Conservation (phyloP, 2,797 vertebrate genomes). For the Mormyrops attenuatus region DNA sequence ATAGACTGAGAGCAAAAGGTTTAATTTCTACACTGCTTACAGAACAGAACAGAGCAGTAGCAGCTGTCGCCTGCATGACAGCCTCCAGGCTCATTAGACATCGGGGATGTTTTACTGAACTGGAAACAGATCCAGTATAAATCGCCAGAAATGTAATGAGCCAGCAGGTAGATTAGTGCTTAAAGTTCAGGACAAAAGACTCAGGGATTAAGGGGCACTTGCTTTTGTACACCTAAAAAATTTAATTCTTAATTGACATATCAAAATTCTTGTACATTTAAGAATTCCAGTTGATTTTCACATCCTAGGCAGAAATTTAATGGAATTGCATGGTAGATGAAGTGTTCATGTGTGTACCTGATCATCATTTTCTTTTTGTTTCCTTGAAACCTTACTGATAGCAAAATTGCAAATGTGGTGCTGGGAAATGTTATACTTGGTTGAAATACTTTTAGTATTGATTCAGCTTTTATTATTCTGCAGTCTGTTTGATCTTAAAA, state of each 20-base stretch:
- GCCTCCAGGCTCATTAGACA: background rate
- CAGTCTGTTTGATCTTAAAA: conserved; percentile 55
- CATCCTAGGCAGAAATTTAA: background rate
- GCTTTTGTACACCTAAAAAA: background rate
- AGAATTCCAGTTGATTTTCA: background rate
- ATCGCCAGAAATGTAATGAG: background rate
- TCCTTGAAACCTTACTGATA: conserved; percentile 35
- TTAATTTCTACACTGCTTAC: background rate
- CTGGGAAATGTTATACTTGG: conserved; percentile 40
- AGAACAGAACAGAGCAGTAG: background rate
- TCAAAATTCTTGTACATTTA: background rate
- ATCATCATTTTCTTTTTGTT: conserved; percentile 12
- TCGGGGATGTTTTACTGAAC: background rate
- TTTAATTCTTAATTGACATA: background rate
- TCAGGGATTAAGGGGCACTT: background rate
- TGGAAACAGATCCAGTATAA: background rate
- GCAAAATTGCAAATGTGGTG: conserved; percentile 35
- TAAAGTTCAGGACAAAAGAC: background rate
- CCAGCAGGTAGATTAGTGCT: background rate
- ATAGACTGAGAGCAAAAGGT: background rate
- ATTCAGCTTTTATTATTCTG: conserved; percentile 47
- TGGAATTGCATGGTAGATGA: background rate
- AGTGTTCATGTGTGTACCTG: background rate
- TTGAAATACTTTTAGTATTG: conserved; percentile 50
- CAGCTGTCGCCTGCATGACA: background rate